Conservation (phyloP, 2,888 invertebrate species). For the Octodonta nipae region DNA sequence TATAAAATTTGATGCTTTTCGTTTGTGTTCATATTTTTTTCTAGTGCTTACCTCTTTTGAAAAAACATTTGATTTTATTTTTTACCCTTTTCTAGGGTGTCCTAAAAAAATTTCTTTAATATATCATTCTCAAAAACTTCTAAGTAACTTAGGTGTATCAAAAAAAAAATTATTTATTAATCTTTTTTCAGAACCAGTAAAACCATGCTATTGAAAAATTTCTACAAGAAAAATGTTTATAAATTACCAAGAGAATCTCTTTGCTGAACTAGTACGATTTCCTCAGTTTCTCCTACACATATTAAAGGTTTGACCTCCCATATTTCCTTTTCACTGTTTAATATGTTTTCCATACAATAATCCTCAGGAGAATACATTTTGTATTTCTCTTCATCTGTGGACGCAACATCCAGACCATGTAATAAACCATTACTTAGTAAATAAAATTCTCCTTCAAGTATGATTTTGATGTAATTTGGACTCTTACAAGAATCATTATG, state of each 20-base stretch:
- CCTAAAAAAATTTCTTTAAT: too few relatives aligned
- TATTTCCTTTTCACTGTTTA: neutral
- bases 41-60: too few relatives aligned
- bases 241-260: neutral
- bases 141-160: too few relatives aligned
- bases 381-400: neutral
- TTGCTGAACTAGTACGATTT: slow-evolving; percentile 5
- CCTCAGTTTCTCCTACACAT: neutral
- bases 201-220: too few relatives aligned
- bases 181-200: too few relatives aligned
- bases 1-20: too few relatives aligned
- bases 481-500: slow-evolving; percentile 5
- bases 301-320: neutral
- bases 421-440: slow-evolving; percentile 13
- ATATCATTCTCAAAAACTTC: too few relatives aligned
- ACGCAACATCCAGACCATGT: slow-evolving; percentile 7
- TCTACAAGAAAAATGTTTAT: too few relatives aligned
- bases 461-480: neutral
- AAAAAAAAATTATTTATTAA: neutral
- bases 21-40: too few relatives aligned
- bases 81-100: too few relatives aligned
- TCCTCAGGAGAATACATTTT: slow-evolving; percentile 8
- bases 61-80: too few relatives aligned
- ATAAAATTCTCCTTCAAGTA: slow-evolving; percentile 9
- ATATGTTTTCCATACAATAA: slow-evolving; percentile 13